Base-by-base conservation (phyloP, 2,113 vertebrate species). In the Hystrix cristata region DNA sequence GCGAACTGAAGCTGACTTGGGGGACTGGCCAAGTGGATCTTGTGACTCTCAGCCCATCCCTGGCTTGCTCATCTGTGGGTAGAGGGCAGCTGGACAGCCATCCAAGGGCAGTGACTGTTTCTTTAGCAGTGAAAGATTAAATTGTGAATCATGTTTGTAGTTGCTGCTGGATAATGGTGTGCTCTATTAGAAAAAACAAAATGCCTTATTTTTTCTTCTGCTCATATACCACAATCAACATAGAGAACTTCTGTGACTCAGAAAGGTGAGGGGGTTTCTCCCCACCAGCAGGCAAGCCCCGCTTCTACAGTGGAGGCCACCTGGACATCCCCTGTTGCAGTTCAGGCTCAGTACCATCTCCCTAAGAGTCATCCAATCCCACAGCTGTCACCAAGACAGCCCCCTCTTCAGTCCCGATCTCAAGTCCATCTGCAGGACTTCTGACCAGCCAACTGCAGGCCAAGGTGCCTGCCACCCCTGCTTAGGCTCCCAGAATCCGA, bases 11-110 rank as follows among this genome's bases (percentile, higher is more conserved):
- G 48, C n/a, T 31, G 23, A 19, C 18, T 51, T 29, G 62, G 19
- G 5, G 34, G 3, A 65, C 11, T n/a, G 83, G 60, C 27, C 31
- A 15, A 13, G 21, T 4, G 31, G 7, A 0, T 21, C 8, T 46
- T 21, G 5, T 27, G 34, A 4, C 0, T 14, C 10, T 21, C 16
- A 67, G 31, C 6, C 82, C 27, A 65, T 27, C 34, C 19, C 12
- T 27, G 10, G 10, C 34, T 80, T 79, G 31, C 29, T 81, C 0
- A 7, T 29, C 60, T 87, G 27, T 64, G 51, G 57, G 83, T 8
- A 31, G 85, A 59, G 46, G 67, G 12, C 55, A 21, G 4, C 38
- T 23, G 3, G 16, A 5, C 18, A 10, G 48, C 15, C 13, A 62
- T 71, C 21, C 74, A 27, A 9, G 59, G 59, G 81, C 34, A 69